phyloP scores from a whole-genome alignment of 1,140 invertebrate genomes.

The Telenomus remus region DNA sequence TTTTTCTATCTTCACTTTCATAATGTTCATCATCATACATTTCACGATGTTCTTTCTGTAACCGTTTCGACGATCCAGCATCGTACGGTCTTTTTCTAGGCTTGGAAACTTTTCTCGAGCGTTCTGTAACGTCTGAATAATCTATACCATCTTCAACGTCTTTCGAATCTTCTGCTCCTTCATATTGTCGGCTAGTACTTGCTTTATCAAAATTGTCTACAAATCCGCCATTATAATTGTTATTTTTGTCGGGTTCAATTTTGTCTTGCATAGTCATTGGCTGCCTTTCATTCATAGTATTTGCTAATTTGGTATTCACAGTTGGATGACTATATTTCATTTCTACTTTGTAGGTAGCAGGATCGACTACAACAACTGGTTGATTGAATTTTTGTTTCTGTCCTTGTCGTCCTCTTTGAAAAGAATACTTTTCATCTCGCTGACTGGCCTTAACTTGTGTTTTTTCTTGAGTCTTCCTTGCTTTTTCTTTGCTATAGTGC shows the following conservation, averaged over 20 bases:
- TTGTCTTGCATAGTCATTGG: not conserved
- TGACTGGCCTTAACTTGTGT: constrained; percentile 10
- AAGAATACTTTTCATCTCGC: constrained; percentile 9
- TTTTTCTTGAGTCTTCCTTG: constrained; percentile 10
- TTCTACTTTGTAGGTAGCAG: constrained; percentile 58
- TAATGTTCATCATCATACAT: constrained; percentile 46
- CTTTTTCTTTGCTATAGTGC: constrained; percentile 32
- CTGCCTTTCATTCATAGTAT: not conserved
- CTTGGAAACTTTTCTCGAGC: constrained; percentile 63
- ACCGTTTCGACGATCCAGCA: constrained; percentile 52
- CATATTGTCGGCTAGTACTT: constrained; percentile 59
- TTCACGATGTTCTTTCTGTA: constrained; percentile 68
- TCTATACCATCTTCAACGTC: constrained; percentile 64
- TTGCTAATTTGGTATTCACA: constrained; percentile 4
- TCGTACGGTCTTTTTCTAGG: constrained; percentile 61
- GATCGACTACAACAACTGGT: constrained; percentile 64
- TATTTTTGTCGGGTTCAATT: constrained; percentile 11
- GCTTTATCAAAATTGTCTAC: constrained; percentile 19
- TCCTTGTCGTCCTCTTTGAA: constrained; percentile 12
- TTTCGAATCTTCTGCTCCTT: constrained; percentile 58
- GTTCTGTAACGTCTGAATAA: constrained; percentile 66
- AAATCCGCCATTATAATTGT: constrained; percentile 27
- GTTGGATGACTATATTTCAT: constrained; percentile 41
- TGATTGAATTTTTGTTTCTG: constrained; percentile 43
- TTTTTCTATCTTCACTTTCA: constrained; percentile 58